Percentiles rank a stretch among this genome's conserved stretches.
These are phyloP conservation scores for Aporrectodea caliginosa DNA, from an alignment of 1,140 invertebrate genomes.

Conservation along the genomic window DNA sequence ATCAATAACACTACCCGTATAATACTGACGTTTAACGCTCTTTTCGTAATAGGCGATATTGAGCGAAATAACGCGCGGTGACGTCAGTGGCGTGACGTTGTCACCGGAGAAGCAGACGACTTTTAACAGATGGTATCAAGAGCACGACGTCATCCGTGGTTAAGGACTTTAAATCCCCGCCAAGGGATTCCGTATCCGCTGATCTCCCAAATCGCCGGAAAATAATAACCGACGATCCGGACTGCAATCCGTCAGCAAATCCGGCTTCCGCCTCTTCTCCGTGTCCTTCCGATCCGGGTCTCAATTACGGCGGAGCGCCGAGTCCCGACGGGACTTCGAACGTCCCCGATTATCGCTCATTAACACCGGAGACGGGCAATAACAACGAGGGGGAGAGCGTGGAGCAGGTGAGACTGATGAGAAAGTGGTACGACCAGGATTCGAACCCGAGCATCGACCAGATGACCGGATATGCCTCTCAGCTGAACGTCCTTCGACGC, in stretches of 20 bases:
- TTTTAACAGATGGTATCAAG: constrained; percentile 56
- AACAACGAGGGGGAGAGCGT: neutral
- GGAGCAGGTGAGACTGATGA: neutral
- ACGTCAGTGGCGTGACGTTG: constrained; percentile 41
- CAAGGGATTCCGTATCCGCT: too few relatives aligned
- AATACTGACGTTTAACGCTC: too few relatives aligned
- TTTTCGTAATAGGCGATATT: too few relatives aligned
- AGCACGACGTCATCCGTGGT: too few relatives aligned
- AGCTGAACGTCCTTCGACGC: neutral
- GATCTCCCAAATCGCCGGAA: neutral
- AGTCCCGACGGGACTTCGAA: neutral
- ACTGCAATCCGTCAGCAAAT: neutral
- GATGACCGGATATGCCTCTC: neutral
- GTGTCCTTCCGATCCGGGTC: neutral
- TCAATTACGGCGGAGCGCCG: neutral
- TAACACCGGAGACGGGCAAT: neutral
- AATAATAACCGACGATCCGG: neutral
- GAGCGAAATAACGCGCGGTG: constrained; percentile 43
- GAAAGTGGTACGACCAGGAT: neutral
- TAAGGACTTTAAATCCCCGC: too few relatives aligned
- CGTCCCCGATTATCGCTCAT: neutral
- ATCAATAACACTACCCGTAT: too few relatives aligned
- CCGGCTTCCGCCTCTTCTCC: neutral
- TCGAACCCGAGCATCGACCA: neutral
- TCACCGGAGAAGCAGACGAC: constrained; percentile 49